Evolutionary conservation across 2,113 vertebrate species (phyloP).

Genomic region (Heloderma charlesbogerti): DNA sequence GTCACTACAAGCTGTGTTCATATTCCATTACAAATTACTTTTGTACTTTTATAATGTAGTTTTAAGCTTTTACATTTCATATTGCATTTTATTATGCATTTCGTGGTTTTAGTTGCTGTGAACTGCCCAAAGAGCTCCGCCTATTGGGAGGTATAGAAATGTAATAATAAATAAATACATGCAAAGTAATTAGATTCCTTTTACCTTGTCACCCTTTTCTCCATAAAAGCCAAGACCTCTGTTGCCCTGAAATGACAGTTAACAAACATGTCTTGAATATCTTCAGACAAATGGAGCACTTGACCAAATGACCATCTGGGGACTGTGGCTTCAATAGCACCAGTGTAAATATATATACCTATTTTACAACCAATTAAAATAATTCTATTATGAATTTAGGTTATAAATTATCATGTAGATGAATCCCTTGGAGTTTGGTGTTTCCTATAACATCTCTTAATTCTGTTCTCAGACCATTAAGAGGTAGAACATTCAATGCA

Average conservation of each 20-base stretch:
- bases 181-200: background rate
- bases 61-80: no score
- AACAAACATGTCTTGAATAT: constrained; percentile 14
- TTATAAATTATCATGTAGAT: background rate
- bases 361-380: background rate
- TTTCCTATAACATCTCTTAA: background rate
- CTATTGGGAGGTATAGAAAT: no score
- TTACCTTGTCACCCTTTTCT: constrained; percentile 83
- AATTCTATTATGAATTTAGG: background rate
- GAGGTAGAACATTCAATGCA: background rate
- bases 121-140: no score
- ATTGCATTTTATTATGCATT: no score
- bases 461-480: background rate
- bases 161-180: no score
- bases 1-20: background rate
- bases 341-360: background rate
- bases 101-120: no score
- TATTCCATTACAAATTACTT: background rate
- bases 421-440: background rate
- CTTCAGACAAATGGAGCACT: background rate
- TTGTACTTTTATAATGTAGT: no score
- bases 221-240: constrained; percentile 80
- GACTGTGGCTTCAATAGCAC: background rate
- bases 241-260: constrained; percentile 78
- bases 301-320: constrained; percentile 8